Evolutionary conservation across 64 coral and sea anemone species (phyloP), one percentile per base, ranked within the genome.

Genomic region (Porites lutea): DNA sequence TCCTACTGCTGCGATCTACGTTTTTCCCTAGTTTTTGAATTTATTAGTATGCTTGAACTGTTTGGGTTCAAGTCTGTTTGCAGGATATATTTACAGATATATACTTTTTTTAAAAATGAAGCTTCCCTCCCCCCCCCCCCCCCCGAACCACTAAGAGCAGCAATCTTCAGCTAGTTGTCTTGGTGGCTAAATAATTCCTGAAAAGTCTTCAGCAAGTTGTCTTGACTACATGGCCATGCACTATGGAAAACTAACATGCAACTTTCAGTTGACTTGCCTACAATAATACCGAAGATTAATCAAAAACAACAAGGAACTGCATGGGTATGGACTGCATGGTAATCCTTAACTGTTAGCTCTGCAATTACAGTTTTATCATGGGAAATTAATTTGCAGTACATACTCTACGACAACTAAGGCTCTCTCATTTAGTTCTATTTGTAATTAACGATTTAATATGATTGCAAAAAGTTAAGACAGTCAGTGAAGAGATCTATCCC

Each of bases 401-500:
- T 76, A 65, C 74, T 77, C 53, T 85, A 43, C 62, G 65, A 71
- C 90, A 92, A 75, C 37, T 86, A 70, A 66, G 64, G 64, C 61
- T 69, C n/a, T 52, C 79, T 83, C 79, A 75, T 23, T 71, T 75
- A 62, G 77, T 64, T 67, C 74, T 82, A 37, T 37, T 37, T 37
- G 27, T 37, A 37, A 1, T 37, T 37, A 37, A 37, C 27, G 27
- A 37, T 37, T 37, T 37, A 37, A 70, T 93, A 72, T 93, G 63
- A 80, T 48, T 87, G 66, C 60, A 93, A 87, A 70, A 87, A 80
- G 46, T 87, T 88, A 62, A 95, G 70, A 87, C 81, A 90, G 83
- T 91, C 86, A 76, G 86, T 91, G 85, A 82, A 95, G 75, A 95
- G 90, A 75, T 91, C 94, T 62, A 91, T 95, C 77, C 89, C 94